A percentile compares a stretch with the other conserved stretches of the same genome.
Evolutionary conservation across 2,888 invertebrate species (phyloP).

Genomic region (Chrysolina americana): DNA sequence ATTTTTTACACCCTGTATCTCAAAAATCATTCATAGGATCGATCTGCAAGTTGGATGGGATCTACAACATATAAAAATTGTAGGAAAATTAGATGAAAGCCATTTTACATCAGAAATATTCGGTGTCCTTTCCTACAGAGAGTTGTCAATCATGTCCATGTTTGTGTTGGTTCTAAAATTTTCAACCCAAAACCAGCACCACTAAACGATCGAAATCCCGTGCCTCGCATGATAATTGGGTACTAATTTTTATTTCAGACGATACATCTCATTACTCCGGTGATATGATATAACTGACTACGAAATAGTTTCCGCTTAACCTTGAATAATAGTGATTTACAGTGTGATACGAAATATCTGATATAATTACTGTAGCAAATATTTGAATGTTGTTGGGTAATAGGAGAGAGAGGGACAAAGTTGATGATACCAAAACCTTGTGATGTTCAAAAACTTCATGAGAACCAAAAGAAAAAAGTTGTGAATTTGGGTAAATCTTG

Average conservation of each 20-base stretch:
- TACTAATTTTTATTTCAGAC: not conserved
- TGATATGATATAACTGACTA: not conserved
- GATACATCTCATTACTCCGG: not conserved
- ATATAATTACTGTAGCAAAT: conserved; percentile 13
- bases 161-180: no score
- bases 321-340: conserved; percentile 1
- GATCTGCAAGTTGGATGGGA: no score
- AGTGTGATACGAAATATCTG: not conserved
- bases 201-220: not conserved
- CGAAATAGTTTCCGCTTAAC: conserved; percentile 6
- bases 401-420: not conserved
- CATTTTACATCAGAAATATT: no score
- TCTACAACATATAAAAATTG: no score
- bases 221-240: not conserved
- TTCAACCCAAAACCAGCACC: not conserved
- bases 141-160: no score
- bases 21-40: no score
- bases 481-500: no score
- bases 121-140: no score
- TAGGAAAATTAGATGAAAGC: no score
- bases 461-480: not conserved
- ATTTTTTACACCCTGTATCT: no score
- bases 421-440: no score
- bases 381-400: not conserved
- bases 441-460: conserved; percentile 1